Conservation (phyloP, 1,140 invertebrate genomes). For the Chironomus striatipennis region DNA sequence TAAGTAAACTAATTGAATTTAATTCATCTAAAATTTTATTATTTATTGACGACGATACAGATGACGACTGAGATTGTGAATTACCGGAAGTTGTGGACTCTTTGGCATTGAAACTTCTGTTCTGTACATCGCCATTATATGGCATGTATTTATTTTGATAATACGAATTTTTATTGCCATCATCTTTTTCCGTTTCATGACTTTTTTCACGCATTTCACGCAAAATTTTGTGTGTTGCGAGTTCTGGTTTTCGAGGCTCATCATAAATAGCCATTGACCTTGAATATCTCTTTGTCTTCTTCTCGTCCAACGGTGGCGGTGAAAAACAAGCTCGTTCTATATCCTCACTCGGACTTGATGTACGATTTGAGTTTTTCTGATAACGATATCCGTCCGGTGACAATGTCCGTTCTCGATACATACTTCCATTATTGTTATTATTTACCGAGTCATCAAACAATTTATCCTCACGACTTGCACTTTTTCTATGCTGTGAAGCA, state of each 20-base stretch:
- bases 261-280: conserved; percentile 57
- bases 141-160: not conserved
- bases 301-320: conserved; percentile 41
- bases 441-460: conserved; percentile 11
- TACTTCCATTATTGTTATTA: not conserved
- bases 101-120: conserved; percentile 29
- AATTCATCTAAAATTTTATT: conserved; percentile 31
- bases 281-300: conserved; percentile 51
- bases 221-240: conserved; percentile 53
- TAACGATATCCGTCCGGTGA: not conserved
- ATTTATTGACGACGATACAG: not conserved
- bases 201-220: conserved; percentile 54
- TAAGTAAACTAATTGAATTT: conserved; percentile 27
- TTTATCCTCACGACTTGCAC: conserved; percentile 16
- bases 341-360: conserved; percentile 18
- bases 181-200: conserved; percentile 27
- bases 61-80: conserved; percentile 28
- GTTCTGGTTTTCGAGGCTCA: conserved; percentile 49
- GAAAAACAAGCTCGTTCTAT: conserved; percentile 32
- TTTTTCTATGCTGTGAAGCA: conserved; percentile 4
- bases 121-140: not conserved
- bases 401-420: not conserved
- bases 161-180: not conserved
- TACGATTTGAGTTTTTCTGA: conserved; percentile 3
- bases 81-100: conserved; percentile 32